Percentiles rank a stretch among this genome's conserved stretches.
Conservation (phyloP, 2,113 vertebrate genomes). For the Donacobius atricapilla region DNA sequence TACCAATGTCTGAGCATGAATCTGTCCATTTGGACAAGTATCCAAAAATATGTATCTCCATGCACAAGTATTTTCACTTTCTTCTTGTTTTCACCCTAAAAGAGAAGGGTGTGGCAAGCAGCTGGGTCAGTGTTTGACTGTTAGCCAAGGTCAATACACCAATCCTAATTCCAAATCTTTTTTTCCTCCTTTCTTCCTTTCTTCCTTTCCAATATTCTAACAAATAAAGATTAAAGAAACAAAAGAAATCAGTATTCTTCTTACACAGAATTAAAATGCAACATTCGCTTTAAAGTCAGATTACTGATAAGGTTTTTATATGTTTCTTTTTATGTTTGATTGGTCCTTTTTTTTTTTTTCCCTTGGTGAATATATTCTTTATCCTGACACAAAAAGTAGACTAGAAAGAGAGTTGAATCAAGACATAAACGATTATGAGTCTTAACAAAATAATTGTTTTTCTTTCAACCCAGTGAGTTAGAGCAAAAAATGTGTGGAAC, state of each 20-base stretch:
- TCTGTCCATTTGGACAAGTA: neutral
- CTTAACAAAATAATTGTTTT: slow-evolving; percentile 18
- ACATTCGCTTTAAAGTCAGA: neutral
- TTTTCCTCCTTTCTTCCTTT: neutral
- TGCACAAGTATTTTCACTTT: neutral
- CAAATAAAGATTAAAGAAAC: neutral
- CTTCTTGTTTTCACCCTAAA: neutral
- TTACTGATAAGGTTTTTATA: neutral
- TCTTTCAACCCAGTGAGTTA: neutral
- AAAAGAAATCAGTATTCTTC: neutral
- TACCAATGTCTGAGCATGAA: neutral
- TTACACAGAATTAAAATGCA: neutral
- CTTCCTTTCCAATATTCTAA: neutral
- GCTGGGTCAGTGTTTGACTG: neutral
- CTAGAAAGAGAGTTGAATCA: neutral
- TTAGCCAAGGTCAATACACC: neutral
- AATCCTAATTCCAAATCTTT: neutral
- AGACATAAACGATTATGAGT: neutral
- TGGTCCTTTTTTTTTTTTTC: neutral
- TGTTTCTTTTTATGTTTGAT: neutral
- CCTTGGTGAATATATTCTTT: neutral
- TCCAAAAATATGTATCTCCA: neutral
- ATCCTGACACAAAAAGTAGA: neutral
- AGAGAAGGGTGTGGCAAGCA: neutral
- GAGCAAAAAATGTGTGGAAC: neutral